Percentiles rank a stretch among this genome's conserved stretches.
phyloP scores from a whole-genome alignment of 2,888 invertebrate genomes.

The Nemapogon koenigi region DNA sequence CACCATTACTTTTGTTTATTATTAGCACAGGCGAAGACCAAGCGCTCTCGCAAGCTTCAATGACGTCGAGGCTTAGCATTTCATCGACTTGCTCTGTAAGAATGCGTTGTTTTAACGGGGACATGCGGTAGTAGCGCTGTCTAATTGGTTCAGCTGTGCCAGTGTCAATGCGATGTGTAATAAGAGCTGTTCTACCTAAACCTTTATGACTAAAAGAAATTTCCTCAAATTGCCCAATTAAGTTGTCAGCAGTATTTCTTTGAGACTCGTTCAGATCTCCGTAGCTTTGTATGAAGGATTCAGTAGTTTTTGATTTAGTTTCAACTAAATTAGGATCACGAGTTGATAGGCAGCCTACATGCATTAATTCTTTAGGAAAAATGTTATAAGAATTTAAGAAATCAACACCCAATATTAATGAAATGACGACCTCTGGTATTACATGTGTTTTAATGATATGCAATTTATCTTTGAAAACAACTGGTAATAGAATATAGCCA shows the following conservation, averaged over 20 bases:
- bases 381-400: slow-evolving; percentile 16
- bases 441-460: slow-evolving; percentile 14
- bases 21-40: slow-evolving; percentile 20
- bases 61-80: slow-evolving; percentile 18
- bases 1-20: slow-evolving; percentile 18
- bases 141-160: slow-evolving; percentile 19
- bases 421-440: slow-evolving; percentile 12
- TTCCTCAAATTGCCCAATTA: slow-evolving; percentile 14
- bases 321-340: too few relatives aligned
- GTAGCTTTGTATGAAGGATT: slow-evolving; percentile 5
- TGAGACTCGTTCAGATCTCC: slow-evolving; percentile 10
- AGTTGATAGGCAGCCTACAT: too few relatives aligned
- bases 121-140: slow-evolving; percentile 20
- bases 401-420: slow-evolving; percentile 17
- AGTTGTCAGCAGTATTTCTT: slow-evolving; percentile 10
- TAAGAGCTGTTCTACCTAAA: slow-evolving; percentile 18
- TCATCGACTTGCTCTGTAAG: slow-evolving; percentile 18
- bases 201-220: slow-evolving; percentile 17
- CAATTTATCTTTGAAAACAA: slow-evolving; percentile 13
- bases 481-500: slow-evolving; percentile 14
- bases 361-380: slow-evolving; percentile 11
- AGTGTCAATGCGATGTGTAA: slow-evolving; percentile 19
- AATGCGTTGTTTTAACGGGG: slow-evolving; percentile 19
- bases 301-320: background rate
- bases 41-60: slow-evolving; percentile 20